Evolutionary conservation across 2,113 vertebrate species (phyloP).

Genomic region (Chionis minor): DNA sequence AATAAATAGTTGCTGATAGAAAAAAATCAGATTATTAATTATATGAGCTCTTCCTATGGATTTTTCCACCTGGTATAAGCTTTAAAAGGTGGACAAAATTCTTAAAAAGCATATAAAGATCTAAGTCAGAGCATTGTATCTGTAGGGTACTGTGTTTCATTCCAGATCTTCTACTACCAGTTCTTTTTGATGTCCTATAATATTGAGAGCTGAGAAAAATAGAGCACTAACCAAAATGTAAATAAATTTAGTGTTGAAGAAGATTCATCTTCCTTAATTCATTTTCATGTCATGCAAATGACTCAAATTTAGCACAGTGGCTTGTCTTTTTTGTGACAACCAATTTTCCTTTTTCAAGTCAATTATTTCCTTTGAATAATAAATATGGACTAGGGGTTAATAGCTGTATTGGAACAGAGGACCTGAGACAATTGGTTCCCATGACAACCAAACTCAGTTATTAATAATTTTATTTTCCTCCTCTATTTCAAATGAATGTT

Average conservation of each 20-base stretch:
- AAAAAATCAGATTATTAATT: background rate
- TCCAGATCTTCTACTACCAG: background rate
- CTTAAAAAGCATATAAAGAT: background rate
- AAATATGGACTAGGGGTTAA: conserved; percentile 69
- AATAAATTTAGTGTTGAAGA: conserved; percentile 45
- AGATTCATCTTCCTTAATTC: conserved; percentile 41
- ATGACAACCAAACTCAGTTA: conserved; percentile 68
- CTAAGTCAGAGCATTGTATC: background rate
- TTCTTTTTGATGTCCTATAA: background rate
- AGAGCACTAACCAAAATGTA: conserved; percentile 56
- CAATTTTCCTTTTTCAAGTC: conserved; percentile 58
- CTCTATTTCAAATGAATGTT: conserved; percentile 16
- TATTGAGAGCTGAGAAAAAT: conserved; percentile 1
- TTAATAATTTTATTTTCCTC: conserved; percentile 63
- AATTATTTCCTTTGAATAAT: conserved; percentile 73
- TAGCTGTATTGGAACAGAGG: conserved; percentile 40
- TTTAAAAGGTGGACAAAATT: background rate
- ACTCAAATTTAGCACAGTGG: conserved; percentile 44
- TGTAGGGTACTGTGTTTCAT: conserved; percentile 1
- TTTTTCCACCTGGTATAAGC: background rate
- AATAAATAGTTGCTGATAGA: background rate
- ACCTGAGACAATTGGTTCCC: conserved; percentile 69
- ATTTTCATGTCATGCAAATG: conserved; percentile 68
- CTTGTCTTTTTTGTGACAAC: conserved; percentile 69
- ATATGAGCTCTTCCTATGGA: background rate